These are phyloP conservation scores for Geothlypis trichas DNA, from an alignment of 2,113 vertebrate species.

Conservation along the genomic window DNA sequence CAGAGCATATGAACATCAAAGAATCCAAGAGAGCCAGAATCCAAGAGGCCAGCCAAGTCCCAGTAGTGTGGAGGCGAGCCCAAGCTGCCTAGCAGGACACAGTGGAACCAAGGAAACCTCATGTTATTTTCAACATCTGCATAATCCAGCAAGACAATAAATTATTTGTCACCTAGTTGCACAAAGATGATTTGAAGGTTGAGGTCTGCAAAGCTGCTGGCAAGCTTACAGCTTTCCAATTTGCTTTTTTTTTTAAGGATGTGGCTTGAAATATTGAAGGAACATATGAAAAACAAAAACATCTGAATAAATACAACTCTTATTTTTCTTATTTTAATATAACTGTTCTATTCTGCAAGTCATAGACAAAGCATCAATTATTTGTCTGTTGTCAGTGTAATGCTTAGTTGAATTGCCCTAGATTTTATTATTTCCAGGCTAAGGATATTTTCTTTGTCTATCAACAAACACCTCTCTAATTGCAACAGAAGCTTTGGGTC, in stretches of 20 bases:
- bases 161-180: conserved; percentile 21
- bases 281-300: not conserved
- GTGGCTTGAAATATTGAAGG: not conserved
- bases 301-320: not conserved
- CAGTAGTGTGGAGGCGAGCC: not conserved
- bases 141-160: not conserved
- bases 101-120: not conserved
- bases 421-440: not conserved
- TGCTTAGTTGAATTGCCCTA: not conserved
- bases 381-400: not conserved
- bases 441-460: not conserved
- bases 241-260: not conserved
- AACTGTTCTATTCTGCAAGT: not conserved
- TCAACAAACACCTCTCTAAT: not conserved
- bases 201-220: not conserved
- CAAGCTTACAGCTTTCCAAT: not conserved
- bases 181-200: not conserved
- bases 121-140: conserved; percentile 38
- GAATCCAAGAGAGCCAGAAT: not conserved
- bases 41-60: not conserved
- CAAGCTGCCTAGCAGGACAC: not conserved
- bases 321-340: not conserved
- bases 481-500: not conserved
- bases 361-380: not conserved
- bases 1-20: conserved; percentile 60